phyloP scores from a whole-genome alignment of 64 coral and sea anemone species.

The Porites australiensis region DNA sequence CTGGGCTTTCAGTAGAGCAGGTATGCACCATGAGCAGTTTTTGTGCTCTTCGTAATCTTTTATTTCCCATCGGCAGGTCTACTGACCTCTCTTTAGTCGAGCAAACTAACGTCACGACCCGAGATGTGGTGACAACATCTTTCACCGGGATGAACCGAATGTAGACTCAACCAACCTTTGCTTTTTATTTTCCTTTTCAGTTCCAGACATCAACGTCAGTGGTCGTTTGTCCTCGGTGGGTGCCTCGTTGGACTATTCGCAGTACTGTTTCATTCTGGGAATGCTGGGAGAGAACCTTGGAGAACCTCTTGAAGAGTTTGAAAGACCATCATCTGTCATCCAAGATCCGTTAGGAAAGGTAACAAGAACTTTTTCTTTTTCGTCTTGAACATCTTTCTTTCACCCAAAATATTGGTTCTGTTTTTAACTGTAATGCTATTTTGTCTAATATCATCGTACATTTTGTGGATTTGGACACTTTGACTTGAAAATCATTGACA shows the following conservation, averaged over 20 bases:
- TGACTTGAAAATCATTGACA: no score
- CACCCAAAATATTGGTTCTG: no score
- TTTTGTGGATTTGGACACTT: no score
- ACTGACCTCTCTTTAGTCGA: no score
- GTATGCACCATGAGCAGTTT: slow-evolving; percentile 7
- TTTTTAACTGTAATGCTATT: no score
- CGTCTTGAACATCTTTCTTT: no score
- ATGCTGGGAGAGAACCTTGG: slow-evolving; percentile 95
- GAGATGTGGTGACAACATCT: not conserved
- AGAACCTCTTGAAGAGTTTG: slow-evolving; percentile 95
- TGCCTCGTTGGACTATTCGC: slow-evolving; percentile 93
- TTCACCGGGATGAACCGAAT: no score
- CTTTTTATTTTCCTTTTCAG: slow-evolving; percentile 25
- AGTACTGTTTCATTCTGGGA: slow-evolving; percentile 94
- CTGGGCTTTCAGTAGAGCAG: slow-evolving; percentile 93
- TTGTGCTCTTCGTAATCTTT: not conserved
- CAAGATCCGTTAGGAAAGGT: slow-evolving; percentile 87
- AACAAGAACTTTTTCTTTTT: not conserved
- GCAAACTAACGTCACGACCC: not conserved
- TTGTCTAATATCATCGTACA: no score
- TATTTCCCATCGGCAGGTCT: not conserved
- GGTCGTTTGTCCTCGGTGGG: slow-evolving; percentile 89
- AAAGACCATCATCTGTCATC: slow-evolving; percentile 88
- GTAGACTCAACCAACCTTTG: not conserved
- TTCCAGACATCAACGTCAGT: slow-evolving; percentile 91